Evolutionary conservation across 2,113 vertebrate genomes (phyloP), one percentile per base, ranked within the genome.

Genomic region (Mesocricetus auratus): DNA sequence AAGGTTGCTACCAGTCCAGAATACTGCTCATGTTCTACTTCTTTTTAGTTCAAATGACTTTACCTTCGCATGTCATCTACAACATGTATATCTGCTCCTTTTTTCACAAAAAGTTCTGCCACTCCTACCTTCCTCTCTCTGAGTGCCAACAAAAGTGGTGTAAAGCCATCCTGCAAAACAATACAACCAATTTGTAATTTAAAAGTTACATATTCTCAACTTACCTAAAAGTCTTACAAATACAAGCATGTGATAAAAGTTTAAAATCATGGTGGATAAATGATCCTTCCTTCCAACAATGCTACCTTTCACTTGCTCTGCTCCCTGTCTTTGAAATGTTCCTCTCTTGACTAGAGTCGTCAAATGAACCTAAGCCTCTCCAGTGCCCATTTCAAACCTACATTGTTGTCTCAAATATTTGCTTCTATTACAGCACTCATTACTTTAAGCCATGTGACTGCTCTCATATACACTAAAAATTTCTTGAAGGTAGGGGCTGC

Each of bases 71-170:
- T 74, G 0, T 90, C 97, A 96, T 99, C 99, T 75, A 97, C 94
- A 58, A 97, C 94, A 96, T 99, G 98, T 22, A 99, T 98, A 0
- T 99, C 96, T 58, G 99, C 99, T 85, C 98, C 98, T 92, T 99
- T 98, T 86, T 98, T 98, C 47, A 99, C 98, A 4, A 99, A 98
- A 94, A 99, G 98, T 79, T 99, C 99, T 15, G 98, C 98, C 98
- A 99, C 98, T 58, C 99, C 98, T 0, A 98, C 93, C 6, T 99
- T 98, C 85, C 98, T 99, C 94, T 99, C 98, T 0, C 98, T 98
- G 60, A 99, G 96, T 47, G 99, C 98, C 96, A 99, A 97, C 85
- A 96, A 97, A 96, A 99, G 96, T 0, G 99, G 99, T 1, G 99
- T 99, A 91, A 91, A 99, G 16, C 99, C 99, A 83, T 99, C 99